phyloP scores from a whole-genome alignment of 2,888 invertebrate species.

The Yponomeuta sedellus region DNA sequence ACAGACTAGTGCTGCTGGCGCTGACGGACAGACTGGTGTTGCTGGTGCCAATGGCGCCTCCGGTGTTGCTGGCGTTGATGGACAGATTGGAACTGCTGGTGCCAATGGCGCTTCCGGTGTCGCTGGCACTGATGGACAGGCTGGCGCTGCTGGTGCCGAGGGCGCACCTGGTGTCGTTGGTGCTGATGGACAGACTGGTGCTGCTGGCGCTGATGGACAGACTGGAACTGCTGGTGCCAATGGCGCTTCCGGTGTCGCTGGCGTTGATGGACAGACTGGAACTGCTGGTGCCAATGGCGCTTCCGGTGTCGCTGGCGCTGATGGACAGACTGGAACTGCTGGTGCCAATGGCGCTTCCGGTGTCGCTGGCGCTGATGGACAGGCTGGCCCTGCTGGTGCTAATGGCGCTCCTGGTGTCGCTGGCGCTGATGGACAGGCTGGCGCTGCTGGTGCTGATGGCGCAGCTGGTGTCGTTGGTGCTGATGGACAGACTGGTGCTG shows the following conservation, averaged over 20 bases:
- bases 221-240: background rate
- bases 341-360: background rate
- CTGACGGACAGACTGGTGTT: background rate
- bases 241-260: background rate
- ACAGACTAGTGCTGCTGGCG: background rate
- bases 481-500: slow-evolving; percentile 20
- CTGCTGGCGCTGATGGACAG: background rate
- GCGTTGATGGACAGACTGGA: background rate
- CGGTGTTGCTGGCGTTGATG: background rate
- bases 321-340: background rate
- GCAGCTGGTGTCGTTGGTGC: background rate
- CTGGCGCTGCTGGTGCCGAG: background rate
- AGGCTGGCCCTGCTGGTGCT: background rate
- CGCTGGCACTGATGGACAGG: background rate
- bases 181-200: background rate
- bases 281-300: background rate
- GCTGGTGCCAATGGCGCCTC: background rate
- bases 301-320: background rate
- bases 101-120: background rate
- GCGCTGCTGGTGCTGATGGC: background rate
- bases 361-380: background rate
- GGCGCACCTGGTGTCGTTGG: background rate
- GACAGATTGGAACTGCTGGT: background rate
- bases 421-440: background rate
- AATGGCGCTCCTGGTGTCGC: background rate